phyloP scores from a whole-genome alignment of 2,888 invertebrate genomes.

The Amphipyra berbera region DNA sequence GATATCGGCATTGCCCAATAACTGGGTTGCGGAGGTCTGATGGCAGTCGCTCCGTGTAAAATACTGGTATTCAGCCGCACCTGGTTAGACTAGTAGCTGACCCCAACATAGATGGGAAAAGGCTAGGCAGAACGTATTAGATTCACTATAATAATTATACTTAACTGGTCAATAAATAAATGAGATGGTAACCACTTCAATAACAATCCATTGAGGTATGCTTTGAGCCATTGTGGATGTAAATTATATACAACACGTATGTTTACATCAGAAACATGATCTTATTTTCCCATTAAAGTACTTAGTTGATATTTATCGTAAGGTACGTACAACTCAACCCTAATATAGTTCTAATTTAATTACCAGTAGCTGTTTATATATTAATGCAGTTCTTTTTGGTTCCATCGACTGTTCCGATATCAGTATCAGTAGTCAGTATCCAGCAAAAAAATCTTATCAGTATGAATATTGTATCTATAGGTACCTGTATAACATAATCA shows the following conservation, averaged over 20 bases:
- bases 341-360: too few species aligned
- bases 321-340: too few species aligned
- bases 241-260: conserved; percentile 31
- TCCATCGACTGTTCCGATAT: conserved; percentile 9
- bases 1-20: too few species aligned
- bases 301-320: conserved; percentile 22
- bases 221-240: conserved; percentile 46
- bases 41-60: too few species aligned
- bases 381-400: too few species aligned
- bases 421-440: too few species aligned
- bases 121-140: conserved; percentile 22
- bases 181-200: conserved; percentile 45
- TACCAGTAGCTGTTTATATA: not conserved
- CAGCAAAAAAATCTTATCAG: conserved; percentile 29
- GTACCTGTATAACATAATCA: conserved; percentile 1
- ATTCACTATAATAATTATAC: conserved; percentile 16
- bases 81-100: too few species aligned
- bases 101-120: too few species aligned
- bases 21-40: too few species aligned
- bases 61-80: too few species aligned
- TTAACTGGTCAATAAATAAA: conserved; percentile 29
- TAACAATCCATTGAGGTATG: conserved; percentile 47
- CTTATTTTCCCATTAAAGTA: conserved; percentile 38
- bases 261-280: conserved; percentile 39
- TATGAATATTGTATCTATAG: not conserved